Evolutionary conservation across 1,140 invertebrate genomes (phyloP).

Genomic region (Papilio machaon): DNA sequence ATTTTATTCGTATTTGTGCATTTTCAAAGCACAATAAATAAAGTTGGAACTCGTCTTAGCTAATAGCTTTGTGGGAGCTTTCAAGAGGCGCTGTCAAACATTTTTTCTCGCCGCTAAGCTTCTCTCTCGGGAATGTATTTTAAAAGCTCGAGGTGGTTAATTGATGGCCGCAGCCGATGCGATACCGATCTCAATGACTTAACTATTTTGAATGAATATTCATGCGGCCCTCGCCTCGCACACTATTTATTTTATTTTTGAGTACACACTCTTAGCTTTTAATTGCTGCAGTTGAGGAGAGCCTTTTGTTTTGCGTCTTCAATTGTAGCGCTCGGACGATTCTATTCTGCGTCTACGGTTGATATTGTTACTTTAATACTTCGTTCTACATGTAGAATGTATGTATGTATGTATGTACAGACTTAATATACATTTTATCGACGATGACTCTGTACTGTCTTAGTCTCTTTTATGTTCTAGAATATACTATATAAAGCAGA

Average conservation of each 20-base stretch:
- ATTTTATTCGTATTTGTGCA: constrained; percentile 8
- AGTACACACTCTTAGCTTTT: constrained; percentile 46
- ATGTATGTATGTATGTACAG: no score
- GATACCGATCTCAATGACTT: constrained; percentile 66
- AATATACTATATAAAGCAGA: no score
- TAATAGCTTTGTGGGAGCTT: constrained; percentile 44
- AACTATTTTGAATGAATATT: constrained; percentile 67
- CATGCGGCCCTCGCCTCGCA: constrained; percentile 43
- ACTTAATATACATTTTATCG: neutral
- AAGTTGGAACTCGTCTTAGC: constrained; percentile 44
- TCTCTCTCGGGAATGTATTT: constrained; percentile 55
- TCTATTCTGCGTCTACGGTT: neutral
- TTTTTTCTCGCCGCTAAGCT: constrained; percentile 53
- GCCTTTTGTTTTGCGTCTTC: neutral
- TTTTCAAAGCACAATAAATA: constrained; percentile 31
- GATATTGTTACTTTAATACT: neutral
- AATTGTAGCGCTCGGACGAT: neutral
- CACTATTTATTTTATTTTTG: constrained; percentile 36
- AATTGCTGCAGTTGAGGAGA: constrained; percentile 40
- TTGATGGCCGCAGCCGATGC: constrained; percentile 59
- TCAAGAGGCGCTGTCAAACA: constrained; percentile 55
- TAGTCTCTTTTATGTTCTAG: no score
- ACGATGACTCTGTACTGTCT: no score
- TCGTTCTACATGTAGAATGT: no score
- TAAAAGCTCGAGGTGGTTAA: constrained; percentile 62